A percentile compares a stretch with the other conserved stretches of the same genome.
Evolutionary conservation across 2,797 vertebrate species (phyloP).

Genomic region (Harpagifer antarcticus): DNA sequence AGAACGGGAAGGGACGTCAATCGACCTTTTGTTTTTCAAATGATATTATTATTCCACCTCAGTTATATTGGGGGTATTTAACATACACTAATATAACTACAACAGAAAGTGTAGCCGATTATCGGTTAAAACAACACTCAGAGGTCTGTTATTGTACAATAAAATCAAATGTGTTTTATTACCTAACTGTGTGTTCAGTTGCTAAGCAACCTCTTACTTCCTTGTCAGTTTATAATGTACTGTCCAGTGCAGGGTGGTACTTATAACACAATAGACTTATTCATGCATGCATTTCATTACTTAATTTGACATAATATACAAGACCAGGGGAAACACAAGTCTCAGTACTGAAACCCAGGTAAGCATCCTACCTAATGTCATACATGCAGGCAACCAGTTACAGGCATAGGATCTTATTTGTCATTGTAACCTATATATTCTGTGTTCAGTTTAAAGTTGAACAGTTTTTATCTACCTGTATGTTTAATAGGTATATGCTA

Average conservation of each 20-base stretch:
- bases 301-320: neutral
- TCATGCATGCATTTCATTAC: neutral
- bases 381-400: neutral
- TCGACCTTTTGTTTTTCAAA: neutral
- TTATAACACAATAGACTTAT: neutral
- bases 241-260: constrained; percentile 2
- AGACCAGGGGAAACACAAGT: neutral
- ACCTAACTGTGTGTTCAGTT: constrained; percentile 60
- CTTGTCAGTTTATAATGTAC: constrained; percentile 46
- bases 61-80: neutral
- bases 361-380: neutral
- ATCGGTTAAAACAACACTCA: constrained; percentile 12
- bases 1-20: too few relatives aligned
- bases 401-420: too few relatives aligned
- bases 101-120: neutral
- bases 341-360: neutral
- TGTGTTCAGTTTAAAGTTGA: too few relatives aligned
- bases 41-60: neutral
- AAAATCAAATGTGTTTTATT: constrained; percentile 60
- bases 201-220: constrained; percentile 64
- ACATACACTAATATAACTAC: neutral
- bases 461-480: neutral
- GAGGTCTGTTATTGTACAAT: constrained; percentile 36
- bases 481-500: neutral
- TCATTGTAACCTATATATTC: too few relatives aligned